Conservation (phyloP, 2,797 vertebrate genomes). For the Diceros bicornis region DNA sequence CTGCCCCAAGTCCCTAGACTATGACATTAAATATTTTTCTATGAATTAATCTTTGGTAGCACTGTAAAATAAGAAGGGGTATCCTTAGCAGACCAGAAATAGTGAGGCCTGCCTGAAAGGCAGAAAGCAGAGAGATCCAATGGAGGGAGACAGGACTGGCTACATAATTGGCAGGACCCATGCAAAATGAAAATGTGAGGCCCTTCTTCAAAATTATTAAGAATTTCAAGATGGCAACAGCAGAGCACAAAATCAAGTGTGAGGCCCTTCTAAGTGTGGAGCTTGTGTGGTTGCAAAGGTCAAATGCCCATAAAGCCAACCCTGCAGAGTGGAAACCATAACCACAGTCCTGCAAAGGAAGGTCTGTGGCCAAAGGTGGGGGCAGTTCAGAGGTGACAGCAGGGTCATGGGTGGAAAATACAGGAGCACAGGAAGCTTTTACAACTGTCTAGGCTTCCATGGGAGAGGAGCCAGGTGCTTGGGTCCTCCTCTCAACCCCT, state of each 20-base stretch:
- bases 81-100: conserved; percentile 14
- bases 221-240: neutral
- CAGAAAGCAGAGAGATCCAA: neutral
- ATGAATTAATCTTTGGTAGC: neutral
- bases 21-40: neutral
- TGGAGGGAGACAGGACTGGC: neutral
- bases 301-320: neutral
- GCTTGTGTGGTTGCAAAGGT: neutral
- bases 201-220: neutral
- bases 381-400: neutral
- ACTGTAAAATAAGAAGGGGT: neutral
- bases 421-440: neutral
- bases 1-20: conserved; percentile 15
- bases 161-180: neutral
- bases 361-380: neutral
- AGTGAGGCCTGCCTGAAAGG: neutral
- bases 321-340: neutral
- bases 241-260: neutral
- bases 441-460: neutral
- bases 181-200: neutral
- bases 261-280: neutral
- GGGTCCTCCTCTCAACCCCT: neutral
- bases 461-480: neutral
- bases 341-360: neutral
- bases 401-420: neutral